Percentiles rank a stretch among this genome's conserved stretches.
Conservation (phyloP, 2,113 vertebrate genomes). For the Colaptes auratus region DNA sequence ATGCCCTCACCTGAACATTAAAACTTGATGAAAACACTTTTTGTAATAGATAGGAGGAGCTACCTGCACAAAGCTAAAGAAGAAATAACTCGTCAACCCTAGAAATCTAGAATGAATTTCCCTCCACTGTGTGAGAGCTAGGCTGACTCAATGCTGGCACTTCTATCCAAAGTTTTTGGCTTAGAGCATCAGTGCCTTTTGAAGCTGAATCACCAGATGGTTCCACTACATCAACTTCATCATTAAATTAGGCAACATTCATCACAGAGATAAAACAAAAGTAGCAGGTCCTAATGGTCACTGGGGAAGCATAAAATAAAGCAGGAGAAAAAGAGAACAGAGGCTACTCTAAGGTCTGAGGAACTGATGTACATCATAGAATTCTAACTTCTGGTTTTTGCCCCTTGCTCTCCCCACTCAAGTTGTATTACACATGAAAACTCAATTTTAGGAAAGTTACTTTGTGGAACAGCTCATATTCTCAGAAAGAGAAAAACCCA, state of each 20-base stretch:
- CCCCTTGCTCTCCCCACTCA: neutral
- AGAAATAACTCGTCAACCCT: neutral
- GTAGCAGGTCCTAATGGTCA: neutral
- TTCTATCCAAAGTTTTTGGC: neutral
- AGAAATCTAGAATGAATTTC: neutral
- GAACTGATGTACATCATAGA: neutral
- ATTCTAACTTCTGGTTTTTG: neutral
- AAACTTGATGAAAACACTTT: neutral
- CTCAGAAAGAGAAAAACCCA: neutral
- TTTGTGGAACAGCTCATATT: neutral
- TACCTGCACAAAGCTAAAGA: neutral
- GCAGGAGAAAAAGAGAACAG: neutral
- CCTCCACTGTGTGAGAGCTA: neutral
- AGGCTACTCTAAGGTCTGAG: neutral
- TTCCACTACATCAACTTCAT: neutral
- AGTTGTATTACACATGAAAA: neutral
- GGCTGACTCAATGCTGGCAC: neutral
- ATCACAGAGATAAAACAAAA: neutral
- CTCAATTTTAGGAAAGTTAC: neutral
- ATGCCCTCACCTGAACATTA: neutral
- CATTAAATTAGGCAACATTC: neutral
- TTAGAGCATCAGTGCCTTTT: neutral
- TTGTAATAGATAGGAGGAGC: neutral
- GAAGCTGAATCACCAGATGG: neutral
- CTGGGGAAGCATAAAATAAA: neutral